Evolutionary conservation across 2,888 invertebrate species (phyloP).

Genomic region (Scaeva pyrastri): DNA sequence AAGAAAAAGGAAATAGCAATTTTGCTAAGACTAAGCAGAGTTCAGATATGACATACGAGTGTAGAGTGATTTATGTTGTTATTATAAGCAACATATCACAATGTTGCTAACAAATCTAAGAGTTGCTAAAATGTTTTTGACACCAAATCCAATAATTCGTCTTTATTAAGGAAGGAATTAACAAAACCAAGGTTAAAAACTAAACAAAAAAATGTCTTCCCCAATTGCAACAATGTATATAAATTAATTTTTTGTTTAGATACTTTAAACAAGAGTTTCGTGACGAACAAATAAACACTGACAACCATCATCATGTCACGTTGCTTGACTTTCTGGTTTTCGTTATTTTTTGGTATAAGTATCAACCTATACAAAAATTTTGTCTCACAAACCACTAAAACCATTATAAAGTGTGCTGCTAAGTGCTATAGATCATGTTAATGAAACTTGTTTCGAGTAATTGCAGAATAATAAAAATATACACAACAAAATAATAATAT

Average conservation of each 20-base stretch:
- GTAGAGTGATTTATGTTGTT: background rate
- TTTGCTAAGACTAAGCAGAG: background rate
- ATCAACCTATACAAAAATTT: constrained; percentile 48
- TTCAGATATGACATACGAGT: background rate
- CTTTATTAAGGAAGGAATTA: background rate
- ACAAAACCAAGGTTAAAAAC: no score
- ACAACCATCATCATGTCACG: background rate
- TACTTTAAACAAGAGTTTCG: constrained; percentile 67
- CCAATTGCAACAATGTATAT: constrained; percentile 53
- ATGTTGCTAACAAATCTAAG: background rate
- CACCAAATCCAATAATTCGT: background rate
- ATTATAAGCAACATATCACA: background rate
- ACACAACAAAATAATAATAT: background rate
- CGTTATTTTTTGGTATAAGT: background rate
- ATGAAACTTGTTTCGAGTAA: constrained; percentile 72
- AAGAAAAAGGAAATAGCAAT: constrained; percentile 3
- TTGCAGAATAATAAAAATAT: constrained; percentile 44
- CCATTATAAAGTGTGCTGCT: constrained; percentile 61
- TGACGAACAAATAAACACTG: constrained; percentile 59
- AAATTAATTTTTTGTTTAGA: background rate
- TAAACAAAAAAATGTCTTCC: constrained; percentile 7
- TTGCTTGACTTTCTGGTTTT: constrained; percentile 42
- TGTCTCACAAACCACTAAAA: constrained; percentile 63
- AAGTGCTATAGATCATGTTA: constrained; percentile 73
- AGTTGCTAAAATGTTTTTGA: background rate